phyloP scores from a whole-genome alignment of 1,140 invertebrate species.

The Drosophila punjabiensis region DNA sequence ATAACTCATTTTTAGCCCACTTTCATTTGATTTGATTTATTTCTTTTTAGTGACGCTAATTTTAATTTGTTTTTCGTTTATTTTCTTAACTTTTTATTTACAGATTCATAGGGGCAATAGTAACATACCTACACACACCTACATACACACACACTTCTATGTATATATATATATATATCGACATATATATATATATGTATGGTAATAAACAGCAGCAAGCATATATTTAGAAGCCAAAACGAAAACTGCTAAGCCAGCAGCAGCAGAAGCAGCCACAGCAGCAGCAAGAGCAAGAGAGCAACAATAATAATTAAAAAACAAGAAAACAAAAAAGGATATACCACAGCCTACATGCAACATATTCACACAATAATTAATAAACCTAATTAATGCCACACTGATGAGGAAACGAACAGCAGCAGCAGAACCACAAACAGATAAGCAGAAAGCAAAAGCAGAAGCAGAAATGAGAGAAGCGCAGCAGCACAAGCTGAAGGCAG shows the following conservation, averaged over 20 bases:
- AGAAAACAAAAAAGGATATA: conserved; percentile 11
- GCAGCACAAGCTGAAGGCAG: conserved; percentile 4
- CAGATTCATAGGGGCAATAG: conserved; percentile 82
- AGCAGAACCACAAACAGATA: conserved; percentile 7
- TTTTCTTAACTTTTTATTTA: conserved; percentile 57
- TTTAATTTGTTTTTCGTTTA: conserved; percentile 41
- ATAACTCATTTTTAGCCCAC: not conserved
- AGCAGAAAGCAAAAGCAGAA: conserved; percentile 1
- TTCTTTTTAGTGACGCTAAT: conserved; percentile 17
- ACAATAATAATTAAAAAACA: conserved; percentile 26
- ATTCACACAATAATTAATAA: conserved; percentile 22
- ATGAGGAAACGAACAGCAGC: conserved; percentile 11
- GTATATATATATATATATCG: conserved; percentile 50
- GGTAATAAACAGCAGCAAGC: conserved; percentile 31
- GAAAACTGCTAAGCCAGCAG: conserved; percentile 28
- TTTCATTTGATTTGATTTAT: conserved; percentile 21
- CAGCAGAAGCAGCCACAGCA: conserved; percentile 34
- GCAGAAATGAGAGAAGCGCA: not conserved
- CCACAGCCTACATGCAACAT: conserved; percentile 15
- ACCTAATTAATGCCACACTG: conserved; percentile 24
- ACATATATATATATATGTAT: conserved; percentile 32
- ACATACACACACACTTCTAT: conserved; percentile 42
- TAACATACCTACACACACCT: conserved; percentile 61
- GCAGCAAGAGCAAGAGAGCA: conserved; percentile 36
- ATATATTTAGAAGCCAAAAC: conserved; percentile 40